phyloP scores from a whole-genome alignment of 2,797 vertebrate species.

The Acomys russatus region DNA sequence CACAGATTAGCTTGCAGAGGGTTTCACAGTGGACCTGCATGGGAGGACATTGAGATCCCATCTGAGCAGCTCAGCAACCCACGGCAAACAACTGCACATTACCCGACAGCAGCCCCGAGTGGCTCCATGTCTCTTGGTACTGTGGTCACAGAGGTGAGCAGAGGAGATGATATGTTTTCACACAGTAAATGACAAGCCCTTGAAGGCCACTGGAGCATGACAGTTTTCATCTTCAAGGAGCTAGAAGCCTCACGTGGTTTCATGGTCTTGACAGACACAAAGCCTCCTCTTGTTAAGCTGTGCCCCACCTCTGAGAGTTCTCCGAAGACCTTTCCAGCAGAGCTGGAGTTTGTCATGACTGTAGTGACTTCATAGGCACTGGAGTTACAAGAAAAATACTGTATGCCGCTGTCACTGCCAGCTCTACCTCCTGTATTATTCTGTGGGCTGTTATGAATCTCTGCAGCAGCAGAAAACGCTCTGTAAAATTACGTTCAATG shows the following conservation, averaged over 20 bases:
- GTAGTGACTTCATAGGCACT: slow-evolving; percentile 63
- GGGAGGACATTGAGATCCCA: neutral
- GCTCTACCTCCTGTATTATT: slow-evolving; percentile 41
- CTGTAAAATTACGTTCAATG: slow-evolving; percentile 46
- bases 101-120: neutral
- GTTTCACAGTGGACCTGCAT: neutral
- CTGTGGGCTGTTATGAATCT: slow-evolving; percentile 50
- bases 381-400: slow-evolving; percentile 70
- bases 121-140: neutral
- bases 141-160: neutral
- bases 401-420: neutral
- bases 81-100: neutral
- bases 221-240: neutral
- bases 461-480: slow-evolving; percentile 29
- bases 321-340: slow-evolving; percentile 34
- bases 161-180: slow-evolving; percentile 14
- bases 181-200: neutral
- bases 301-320: slow-evolving; percentile 2
- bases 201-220: slow-evolving; percentile 17
- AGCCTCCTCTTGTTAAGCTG: slow-evolving; percentile 46
- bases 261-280: slow-evolving; percentile 58
- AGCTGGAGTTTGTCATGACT: slow-evolving; percentile 60
- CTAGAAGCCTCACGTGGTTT: slow-evolving; percentile 40
- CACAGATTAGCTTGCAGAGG: neutral
- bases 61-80: neutral